Evolutionary conservation across 2,113 vertebrate genomes (phyloP), one percentile per base, ranked within the genome.

Genomic region (Himantopus leucocephalus): DNA sequence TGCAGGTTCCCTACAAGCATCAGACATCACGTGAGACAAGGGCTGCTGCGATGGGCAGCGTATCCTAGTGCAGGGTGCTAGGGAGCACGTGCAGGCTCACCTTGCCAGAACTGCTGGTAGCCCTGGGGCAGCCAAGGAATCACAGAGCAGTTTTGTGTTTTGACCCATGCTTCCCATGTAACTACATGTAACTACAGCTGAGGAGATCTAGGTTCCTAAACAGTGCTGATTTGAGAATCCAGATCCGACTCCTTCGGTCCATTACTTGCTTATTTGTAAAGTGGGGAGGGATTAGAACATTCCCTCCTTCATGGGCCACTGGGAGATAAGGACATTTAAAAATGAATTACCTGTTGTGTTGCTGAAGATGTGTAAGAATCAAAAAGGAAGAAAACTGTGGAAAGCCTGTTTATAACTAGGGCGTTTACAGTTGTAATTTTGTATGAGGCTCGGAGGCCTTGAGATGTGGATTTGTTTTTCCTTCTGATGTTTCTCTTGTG

Each of bases 1-100:
- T 73, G 15, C 18, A n/a, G 43, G 32, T 37, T 92, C 55, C 39
- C 20, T 17, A 13, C 24, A 23, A 34, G n/a, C 47, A 6, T 14
- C 0, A 0, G 43, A 23, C 32, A 11, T 11, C 9, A 4, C 4
- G 8, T 21, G 76, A 72, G 37, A 9, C 32, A 10, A 50, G 53
- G 22, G 29, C 41, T 0, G 0, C n/a, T 34, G 30, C 66, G 32
- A 27, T 1, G 9, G 53, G 19, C 32, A 13, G 32, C 7, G 29
- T 29, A 12, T 22, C 30, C 2, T 0, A 23, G 34, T 4, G 24
- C 35, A 24, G 52, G 18, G 8, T 58, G n/a, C 50, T 32, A 56
- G 71, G 50, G 7, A 80, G 12, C 20, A 13, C 0, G 1, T 13
- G 21, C 55, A 55, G 21, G 12, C 48, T 56, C 34, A 11, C 41